These are phyloP conservation scores for Chymomyza fuscimana DNA, from an alignment of 2,888 invertebrate genomes.

Conservation along the genomic window DNA sequence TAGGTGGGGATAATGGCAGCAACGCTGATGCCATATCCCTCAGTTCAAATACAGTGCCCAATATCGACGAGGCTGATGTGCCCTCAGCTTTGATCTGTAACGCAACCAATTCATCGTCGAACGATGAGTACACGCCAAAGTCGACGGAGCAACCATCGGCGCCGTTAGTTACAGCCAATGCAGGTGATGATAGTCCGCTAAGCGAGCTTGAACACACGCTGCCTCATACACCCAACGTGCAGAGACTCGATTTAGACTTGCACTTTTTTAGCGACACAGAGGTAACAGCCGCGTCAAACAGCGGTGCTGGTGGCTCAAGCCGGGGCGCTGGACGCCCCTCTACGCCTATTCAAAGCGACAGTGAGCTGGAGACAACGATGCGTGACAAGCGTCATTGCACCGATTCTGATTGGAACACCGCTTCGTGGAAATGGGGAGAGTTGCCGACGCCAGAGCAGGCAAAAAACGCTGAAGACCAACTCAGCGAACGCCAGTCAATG, in stretches of 20 bases:
- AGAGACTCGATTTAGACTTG: constrained; percentile 83
- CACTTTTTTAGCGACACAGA: constrained; percentile 97
- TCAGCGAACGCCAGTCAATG: constrained; percentile 84
- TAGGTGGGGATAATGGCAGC: constrained; percentile 48
- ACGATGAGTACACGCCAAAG: constrained; percentile 77
- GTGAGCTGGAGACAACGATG: constrained; percentile 89
- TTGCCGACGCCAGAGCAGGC: constrained; percentile 82
- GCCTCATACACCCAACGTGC: constrained; percentile 77
- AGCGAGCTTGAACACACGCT: constrained; percentile 55
- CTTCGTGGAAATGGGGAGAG: constrained; percentile 95
- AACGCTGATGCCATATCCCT: constrained; percentile 35
- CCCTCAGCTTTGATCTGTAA: constrained; percentile 65
- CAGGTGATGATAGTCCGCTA: constrained; percentile 65
- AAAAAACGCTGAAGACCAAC: constrained; percentile 57
- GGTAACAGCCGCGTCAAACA: constrained; percentile 84
- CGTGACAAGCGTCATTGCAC: constrained; percentile 78
- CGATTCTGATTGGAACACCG: constrained; percentile 70
- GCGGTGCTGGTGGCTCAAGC: constrained; percentile 83
- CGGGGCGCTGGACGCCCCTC: constrained; percentile 85
- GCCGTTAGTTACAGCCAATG: constrained; percentile 58
- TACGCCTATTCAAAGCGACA: constrained; percentile 95
- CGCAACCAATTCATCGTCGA: constrained; percentile 70
- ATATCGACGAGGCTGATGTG: constrained; percentile 70
- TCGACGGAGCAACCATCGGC: constrained; percentile 69
- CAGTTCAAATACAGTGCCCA: constrained; percentile 46